These are phyloP conservation scores for Sminthurides aquaticus DNA, from an alignment of 2,888 invertebrate genomes.

Conservation along the genomic window DNA sequence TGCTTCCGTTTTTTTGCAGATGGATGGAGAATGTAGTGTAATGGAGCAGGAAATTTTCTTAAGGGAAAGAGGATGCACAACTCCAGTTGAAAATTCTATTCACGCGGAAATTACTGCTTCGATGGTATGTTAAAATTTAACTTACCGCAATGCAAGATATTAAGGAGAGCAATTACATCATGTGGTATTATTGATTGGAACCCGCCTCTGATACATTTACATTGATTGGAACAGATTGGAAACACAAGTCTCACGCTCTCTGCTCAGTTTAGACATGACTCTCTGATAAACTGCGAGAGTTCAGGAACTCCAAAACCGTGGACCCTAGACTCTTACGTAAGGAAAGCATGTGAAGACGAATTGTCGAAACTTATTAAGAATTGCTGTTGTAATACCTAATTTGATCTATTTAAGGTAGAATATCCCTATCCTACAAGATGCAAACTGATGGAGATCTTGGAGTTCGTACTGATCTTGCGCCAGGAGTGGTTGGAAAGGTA, in stretches of 20 bases:
- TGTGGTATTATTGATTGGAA: no score
- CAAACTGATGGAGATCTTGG: constrained; percentile 11
- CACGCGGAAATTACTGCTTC: constrained; percentile 22
- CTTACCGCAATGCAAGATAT: no score
- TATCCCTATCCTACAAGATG: constrained; percentile 10
- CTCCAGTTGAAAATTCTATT: constrained; percentile 14
- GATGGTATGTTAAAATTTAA: constrained; percentile 5
- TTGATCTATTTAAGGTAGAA: constrained; percentile 11
- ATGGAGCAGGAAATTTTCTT: constrained; percentile 12
- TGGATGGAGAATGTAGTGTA: background rate
- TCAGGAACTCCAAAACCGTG: constrained; percentile 12
- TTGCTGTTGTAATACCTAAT: background rate
- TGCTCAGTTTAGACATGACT: constrained; percentile 19
- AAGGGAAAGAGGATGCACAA: no score
- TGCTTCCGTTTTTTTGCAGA: background rate
- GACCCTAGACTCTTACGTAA: constrained; percentile 10
- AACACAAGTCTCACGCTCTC: background rate
- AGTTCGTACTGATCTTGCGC: background rate
- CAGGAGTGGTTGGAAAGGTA: constrained; percentile 4
- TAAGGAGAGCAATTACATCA: no score
- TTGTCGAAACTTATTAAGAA: background rate
- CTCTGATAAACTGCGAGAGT: constrained; percentile 9
- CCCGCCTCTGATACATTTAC: no score
- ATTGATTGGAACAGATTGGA: no score
- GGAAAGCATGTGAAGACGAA: background rate